A percentile compares a stretch with the other conserved stretches of the same genome.
These are phyloP conservation scores for Drosophila sechellia DNA, from an alignment of 1,140 invertebrate genomes.

Conservation along the genomic window DNA sequence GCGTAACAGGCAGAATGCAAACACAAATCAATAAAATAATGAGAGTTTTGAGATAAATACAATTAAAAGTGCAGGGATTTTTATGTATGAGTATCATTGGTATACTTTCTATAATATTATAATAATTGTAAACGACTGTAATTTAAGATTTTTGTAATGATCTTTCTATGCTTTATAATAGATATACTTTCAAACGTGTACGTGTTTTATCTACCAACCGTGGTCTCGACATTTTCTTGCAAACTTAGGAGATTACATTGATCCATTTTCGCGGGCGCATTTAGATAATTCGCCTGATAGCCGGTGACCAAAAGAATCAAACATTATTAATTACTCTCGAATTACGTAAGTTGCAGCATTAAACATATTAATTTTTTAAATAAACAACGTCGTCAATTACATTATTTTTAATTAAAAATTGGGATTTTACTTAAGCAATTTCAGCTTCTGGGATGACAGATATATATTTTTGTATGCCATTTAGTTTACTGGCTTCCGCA, in stretches of 20 bases:
- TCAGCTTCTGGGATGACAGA: too few relatives aligned
- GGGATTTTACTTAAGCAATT: too few relatives aligned
- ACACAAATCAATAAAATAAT: conserved; percentile 3
- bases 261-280: conserved; percentile 12
- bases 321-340: conserved; percentile 3
- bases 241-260: conserved; percentile 26
- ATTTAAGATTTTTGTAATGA: too few relatives aligned
- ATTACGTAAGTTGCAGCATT: neutral
- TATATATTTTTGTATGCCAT: too few relatives aligned
- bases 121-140: neutral
- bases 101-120: neutral
- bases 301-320: conserved; percentile 23
- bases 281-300: conserved; percentile 16
- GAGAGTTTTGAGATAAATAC: conserved; percentile 1
- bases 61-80: conserved; percentile 7
- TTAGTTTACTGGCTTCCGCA: too few relatives aligned
- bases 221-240: conserved; percentile 13
- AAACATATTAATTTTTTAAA: too few relatives aligned
- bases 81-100: neutral
- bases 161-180: neutral
- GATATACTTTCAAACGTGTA: conserved; percentile 1
- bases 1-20: conserved; percentile 26
- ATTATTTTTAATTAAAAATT: too few relatives aligned
- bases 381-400: too few relatives aligned
- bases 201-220: conserved; percentile 33